Evolutionary conservation across 1,140 invertebrate species (phyloP).

Genomic region (Platyura marginata): DNA sequence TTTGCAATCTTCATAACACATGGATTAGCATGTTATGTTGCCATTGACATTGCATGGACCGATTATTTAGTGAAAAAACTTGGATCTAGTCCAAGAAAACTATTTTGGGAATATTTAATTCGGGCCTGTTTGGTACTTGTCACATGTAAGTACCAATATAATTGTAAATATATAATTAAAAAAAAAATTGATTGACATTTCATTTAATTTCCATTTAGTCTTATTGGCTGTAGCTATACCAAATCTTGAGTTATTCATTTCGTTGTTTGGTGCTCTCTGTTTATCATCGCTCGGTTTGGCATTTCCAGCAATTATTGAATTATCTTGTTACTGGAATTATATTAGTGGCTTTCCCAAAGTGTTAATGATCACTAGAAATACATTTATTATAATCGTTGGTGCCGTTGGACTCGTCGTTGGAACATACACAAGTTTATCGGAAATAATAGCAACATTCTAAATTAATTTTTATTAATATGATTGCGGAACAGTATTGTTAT

Average conservation of each 20-base stretch:
- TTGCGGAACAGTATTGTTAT: no score
- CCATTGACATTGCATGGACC: slow-evolving; percentile 71
- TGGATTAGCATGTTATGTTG: slow-evolving; percentile 70
- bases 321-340: background rate
- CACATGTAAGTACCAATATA: slow-evolving; percentile 46
- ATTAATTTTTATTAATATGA: no score
- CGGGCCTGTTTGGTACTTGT: slow-evolving; percentile 46
- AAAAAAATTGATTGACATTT: background rate
- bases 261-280: slow-evolving; percentile 71
- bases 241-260: slow-evolving; percentile 73
- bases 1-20: slow-evolving; percentile 64
- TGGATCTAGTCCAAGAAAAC: slow-evolving; percentile 20
- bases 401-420: slow-evolving; percentile 45
- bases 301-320: slow-evolving; percentile 44
- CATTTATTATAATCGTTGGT: slow-evolving; percentile 45
- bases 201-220: slow-evolving; percentile 35
- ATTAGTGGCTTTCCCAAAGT: slow-evolving; percentile 19
- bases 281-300: slow-evolving; percentile 69
- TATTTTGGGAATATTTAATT: slow-evolving; percentile 45
- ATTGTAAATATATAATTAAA: background rate
- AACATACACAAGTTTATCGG: slow-evolving; percentile 45
- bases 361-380: slow-evolving; percentile 37
- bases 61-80: slow-evolving; percentile 29
- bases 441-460: slow-evolving; percentile 31
- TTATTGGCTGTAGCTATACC: slow-evolving; percentile 58